Evolutionary conservation across 2,888 invertebrate genomes (phyloP).

Genomic region (Megamerina dolium): DNA sequence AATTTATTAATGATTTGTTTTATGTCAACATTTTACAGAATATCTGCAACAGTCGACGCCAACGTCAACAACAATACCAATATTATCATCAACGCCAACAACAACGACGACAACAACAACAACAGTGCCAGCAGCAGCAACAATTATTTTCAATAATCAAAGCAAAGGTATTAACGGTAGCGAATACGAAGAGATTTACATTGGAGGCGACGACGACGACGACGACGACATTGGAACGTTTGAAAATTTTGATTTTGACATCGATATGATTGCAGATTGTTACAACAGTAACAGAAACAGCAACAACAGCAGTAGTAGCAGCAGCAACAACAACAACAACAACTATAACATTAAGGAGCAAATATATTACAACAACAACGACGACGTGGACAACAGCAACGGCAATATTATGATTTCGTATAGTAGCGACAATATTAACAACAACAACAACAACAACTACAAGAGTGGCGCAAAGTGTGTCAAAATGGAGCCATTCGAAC

Average conservation of each 20-base stretch:
- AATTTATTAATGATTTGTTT: too few species aligned
- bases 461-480: conserved; percentile 2
- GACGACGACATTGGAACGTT: conserved; percentile 31
- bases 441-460: conserved; percentile 18
- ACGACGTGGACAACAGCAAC: conserved; percentile 2
- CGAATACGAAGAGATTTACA: conserved; percentile 24
- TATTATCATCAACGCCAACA: conserved; percentile 26
- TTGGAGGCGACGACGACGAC: conserved; percentile 20
- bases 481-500: background rate
- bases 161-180: conserved; percentile 27
- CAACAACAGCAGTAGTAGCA: conserved; percentile 14
- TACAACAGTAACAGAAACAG: conserved; percentile 17
- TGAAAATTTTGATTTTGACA: conserved; percentile 41
- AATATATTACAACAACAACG: conserved; percentile 7
- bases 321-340: conserved; percentile 18
- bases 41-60: conserved; percentile 38
- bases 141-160: conserved; percentile 22
- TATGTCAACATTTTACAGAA: conserved; percentile 28
- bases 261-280: conserved; percentile 36
- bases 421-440: too few species aligned
- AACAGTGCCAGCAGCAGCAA: conserved; percentile 30
- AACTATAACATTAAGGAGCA: conserved; percentile 7
- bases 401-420: too few species aligned
- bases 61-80: conserved; percentile 26
- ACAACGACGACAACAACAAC: conserved; percentile 23